These are phyloP conservation scores for Lamellibrachia columna DNA, from an alignment of 2,888 invertebrate genomes.

Conservation along the genomic window DNA sequence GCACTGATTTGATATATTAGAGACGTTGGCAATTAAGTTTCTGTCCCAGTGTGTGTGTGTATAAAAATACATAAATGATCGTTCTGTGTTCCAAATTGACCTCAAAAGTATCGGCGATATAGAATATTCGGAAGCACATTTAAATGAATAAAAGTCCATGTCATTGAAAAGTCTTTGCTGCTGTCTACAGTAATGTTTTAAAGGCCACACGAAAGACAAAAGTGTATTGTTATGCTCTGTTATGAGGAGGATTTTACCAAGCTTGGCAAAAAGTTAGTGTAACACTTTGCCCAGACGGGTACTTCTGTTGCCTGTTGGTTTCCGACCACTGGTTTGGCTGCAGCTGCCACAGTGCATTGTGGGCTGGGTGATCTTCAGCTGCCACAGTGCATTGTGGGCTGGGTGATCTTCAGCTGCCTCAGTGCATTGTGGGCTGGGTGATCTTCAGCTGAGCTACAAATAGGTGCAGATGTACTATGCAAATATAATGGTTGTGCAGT, in stretches of 20 bases:
- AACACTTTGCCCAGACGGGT: neutral
- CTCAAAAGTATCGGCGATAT: neutral
- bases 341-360: neutral
- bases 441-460: neutral
- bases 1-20: neutral
- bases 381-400: neutral
- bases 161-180: no score
- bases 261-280: no score
- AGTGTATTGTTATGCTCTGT: no score
- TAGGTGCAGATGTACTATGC: neutral
- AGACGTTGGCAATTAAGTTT: neutral
- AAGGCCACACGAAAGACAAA: no score
- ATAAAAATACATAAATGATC: slow-evolving; percentile 8
- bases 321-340: neutral
- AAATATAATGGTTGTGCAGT: neutral
- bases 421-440: neutral
- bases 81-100: neutral
- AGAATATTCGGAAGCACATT: neutral
- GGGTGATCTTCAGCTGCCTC: no score
- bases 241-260: no score
- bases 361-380: neutral
- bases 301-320: neutral
- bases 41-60: neutral
- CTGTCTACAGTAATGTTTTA: no score
- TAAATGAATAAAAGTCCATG: neutral